phyloP scores from a whole-genome alignment of 2,113 vertebrate genomes.

The Rynchops niger region DNA sequence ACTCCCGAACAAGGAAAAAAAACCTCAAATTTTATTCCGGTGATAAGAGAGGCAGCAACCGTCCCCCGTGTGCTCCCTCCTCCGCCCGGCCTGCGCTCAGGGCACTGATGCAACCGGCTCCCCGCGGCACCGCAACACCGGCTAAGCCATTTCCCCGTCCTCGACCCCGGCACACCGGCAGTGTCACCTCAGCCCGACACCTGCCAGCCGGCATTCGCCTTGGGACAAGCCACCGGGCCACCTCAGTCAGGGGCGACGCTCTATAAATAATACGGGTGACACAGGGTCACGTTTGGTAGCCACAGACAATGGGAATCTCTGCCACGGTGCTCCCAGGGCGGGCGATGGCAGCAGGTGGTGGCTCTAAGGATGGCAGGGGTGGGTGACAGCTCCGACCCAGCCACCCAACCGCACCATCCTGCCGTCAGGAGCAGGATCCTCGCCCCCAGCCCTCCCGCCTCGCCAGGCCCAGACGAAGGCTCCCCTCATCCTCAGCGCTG shows the following conservation, averaged over 20 bases:
- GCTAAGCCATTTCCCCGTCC: not conserved
- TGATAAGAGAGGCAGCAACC: not conserved
- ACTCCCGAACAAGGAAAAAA: not conserved
- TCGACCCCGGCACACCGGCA: not conserved
- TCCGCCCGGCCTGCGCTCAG: not conserved
- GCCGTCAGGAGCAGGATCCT: not conserved
- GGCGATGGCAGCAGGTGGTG: not conserved
- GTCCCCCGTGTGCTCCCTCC: not conserved
- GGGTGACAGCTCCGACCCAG: not conserved
- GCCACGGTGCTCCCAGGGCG: not conserved
- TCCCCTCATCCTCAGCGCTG: not conserved
- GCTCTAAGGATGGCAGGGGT: not conserved
- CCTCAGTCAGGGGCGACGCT: not conserved
- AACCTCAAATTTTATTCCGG: not conserved
- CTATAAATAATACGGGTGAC: not conserved
- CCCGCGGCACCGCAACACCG: not conserved
- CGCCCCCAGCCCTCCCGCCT: no score
- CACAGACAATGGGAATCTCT: not conserved
- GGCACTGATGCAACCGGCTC: not conserved
- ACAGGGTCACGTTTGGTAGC: not conserved
- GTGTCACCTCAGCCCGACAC: not conserved
- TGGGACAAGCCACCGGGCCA: not conserved
- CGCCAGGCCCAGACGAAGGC: rapidly evolving
- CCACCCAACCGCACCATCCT: not conserved
- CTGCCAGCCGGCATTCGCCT: not conserved